These are phyloP conservation scores for Pheosia gnoma DNA, from an alignment of 2,888 invertebrate species.

Conservation along the genomic window DNA sequence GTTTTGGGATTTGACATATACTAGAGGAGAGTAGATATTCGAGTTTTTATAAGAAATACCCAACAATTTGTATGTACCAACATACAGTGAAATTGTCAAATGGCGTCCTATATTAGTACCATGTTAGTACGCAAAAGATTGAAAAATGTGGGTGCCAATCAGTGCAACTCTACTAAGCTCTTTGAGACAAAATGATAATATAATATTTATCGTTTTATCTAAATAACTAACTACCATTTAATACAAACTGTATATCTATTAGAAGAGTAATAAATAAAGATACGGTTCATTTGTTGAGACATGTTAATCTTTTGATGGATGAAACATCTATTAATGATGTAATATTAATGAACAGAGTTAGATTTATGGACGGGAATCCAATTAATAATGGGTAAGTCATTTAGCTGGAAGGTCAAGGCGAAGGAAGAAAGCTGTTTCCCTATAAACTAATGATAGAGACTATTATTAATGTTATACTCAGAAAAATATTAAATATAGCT, in stretches of 20 bases:
- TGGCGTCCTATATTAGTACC: too few relatives aligned
- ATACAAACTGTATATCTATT: background rate
- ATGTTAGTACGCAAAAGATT: too few relatives aligned
- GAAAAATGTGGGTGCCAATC: too few relatives aligned
- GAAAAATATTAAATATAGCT: too few relatives aligned
- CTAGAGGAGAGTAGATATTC: background rate
- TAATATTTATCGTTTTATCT: background rate
- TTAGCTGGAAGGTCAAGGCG: background rate
- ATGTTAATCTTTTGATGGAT: conserved; percentile 16
- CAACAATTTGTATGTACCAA: too few relatives aligned
- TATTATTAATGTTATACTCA: too few relatives aligned
- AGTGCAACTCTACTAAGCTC: too few relatives aligned
- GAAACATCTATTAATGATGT: conserved; percentile 9
- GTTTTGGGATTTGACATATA: conserved; percentile 9
- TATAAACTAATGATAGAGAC: too few relatives aligned
- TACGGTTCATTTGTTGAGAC: conserved; percentile 10
- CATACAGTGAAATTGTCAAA: too few relatives aligned
- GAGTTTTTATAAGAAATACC: too few relatives aligned
- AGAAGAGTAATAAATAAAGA: conserved; percentile 16
- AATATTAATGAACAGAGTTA: conserved; percentile 5
- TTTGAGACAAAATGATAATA: too few relatives aligned
- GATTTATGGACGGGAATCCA: conserved; percentile 7
- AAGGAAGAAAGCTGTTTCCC: background rate
- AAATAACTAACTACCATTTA: background rate
- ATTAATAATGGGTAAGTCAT: conserved; percentile 5